Evolutionary conservation across 2,113 vertebrate species (phyloP).

Genomic region (Chrysemys picta): DNA sequence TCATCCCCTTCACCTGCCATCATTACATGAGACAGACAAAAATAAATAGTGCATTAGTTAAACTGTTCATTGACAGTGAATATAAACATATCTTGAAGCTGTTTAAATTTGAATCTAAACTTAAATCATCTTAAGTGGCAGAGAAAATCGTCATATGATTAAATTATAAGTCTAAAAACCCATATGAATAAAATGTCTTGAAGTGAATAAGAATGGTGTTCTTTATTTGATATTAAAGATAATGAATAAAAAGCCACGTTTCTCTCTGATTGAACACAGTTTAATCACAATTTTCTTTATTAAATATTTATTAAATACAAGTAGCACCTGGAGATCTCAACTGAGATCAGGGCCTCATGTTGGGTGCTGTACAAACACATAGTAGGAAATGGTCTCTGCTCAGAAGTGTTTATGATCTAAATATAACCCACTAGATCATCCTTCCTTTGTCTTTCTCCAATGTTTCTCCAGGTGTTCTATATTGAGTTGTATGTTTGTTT

Average conservation of each 20-base stretch:
- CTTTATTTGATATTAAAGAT: constrained; percentile 3
- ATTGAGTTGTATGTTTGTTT: neutral
- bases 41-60: constrained; percentile 44
- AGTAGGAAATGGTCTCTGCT: neutral
- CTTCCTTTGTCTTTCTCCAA: neutral
- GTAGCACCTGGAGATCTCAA: neutral
- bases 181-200: neutral
- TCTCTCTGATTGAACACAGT: neutral
- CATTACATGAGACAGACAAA: constrained; percentile 25
- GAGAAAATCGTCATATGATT: constrained; percentile 23
- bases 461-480: neutral
- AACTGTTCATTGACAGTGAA: constrained; percentile 31
- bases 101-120: constrained; percentile 35
- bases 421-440: neutral
- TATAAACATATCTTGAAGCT: constrained; percentile 30
- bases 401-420: neutral
- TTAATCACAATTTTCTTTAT: neutral
- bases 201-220: neutral
- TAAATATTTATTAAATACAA: neutral
- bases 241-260: neutral
- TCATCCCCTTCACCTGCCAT: constrained; percentile 44
- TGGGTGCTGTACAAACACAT: neutral
- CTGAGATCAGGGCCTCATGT: neutral
- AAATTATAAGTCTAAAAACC: constrained; percentile 30
- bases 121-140: constrained; percentile 1